Base-by-base conservation (phyloP, 2,797 vertebrate species). In the Columba guinea region DNA sequence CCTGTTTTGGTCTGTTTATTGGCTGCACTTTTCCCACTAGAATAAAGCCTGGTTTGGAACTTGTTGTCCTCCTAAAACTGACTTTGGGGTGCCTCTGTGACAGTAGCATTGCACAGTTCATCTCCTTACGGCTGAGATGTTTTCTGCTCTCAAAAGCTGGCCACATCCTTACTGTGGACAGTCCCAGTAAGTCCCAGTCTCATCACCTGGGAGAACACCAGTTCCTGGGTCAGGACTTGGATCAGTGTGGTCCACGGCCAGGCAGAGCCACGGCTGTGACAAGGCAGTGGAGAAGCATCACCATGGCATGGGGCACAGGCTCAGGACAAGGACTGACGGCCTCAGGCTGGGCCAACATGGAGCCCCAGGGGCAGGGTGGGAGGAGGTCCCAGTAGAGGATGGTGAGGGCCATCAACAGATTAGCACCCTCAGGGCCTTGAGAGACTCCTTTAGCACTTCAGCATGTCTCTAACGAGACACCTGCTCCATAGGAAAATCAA, bases 241-340 rank as follows among this genome's bases (percentile, higher is more conserved):
- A 69, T 62, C 1, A 0, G 3, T 37, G 26, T 17, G 30, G 18
- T 48, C 56, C 14, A 23, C 0, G 2, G 30, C 7, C 34, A 30
- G 7, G 23, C 22, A 73, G 8, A 80, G 68, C 10, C 60, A 19
- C 0, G 1, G 32, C 35, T 65, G 59, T 24, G 30, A 26, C 26
- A 52, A 12, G 7, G 11, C 0, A 0, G 21, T 24, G n/a, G 10
- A 64, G 23, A n/a, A 70, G 23, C 9, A 70, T 13, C 35, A n/a
- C 20, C 10, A 3, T 41, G 64, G 32, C 34, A 23, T 11, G 32
- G 30, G 48, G 35, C 21, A n/a, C 9, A 34, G 39, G 14, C 23
- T 80, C 10, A 39, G 46, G 60, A 22, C n/a, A 46, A 26, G 17
- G 39, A 30, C 19, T 39, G 32, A 37, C 16, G 32, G 13, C 9